Evolutionary conservation across 92 coral and sea anemone species (phyloP).

Genomic region (Isaurus tuberculatus): DNA sequence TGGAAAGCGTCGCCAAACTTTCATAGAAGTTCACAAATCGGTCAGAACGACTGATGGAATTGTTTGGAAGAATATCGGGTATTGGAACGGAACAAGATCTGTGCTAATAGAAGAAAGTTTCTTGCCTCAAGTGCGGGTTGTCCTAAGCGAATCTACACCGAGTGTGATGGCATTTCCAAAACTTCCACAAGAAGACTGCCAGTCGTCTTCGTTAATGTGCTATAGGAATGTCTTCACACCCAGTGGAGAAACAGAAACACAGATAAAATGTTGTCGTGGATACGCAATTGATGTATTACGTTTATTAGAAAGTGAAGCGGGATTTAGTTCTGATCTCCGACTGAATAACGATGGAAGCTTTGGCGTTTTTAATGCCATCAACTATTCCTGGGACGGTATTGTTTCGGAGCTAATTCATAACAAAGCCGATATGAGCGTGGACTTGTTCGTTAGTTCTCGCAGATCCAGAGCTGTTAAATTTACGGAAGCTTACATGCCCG

Average conservation of each 20-base stretch:
- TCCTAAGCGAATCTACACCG: slow-evolving; percentile 75
- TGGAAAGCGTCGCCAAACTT: slow-evolving; percentile 64
- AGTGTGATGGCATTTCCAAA: slow-evolving; percentile 75
- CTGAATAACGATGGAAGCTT: slow-evolving; percentile 78
- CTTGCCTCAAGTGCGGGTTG: slow-evolving; percentile 59
- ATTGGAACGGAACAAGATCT: slow-evolving; percentile 67
- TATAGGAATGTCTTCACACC: slow-evolving; percentile 48
- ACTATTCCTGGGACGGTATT: slow-evolving; percentile 85
- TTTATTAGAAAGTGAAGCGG: slow-evolving; percentile 39
- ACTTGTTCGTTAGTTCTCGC: slow-evolving; percentile 81
- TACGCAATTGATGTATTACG: slow-evolving; percentile 81
- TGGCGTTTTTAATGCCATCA: slow-evolving; percentile 70
- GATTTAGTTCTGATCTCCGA: slow-evolving; percentile 59
- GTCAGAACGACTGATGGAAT: slow-evolving; percentile 43
- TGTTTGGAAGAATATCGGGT: slow-evolving; percentile 52
- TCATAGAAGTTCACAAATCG: slow-evolving; percentile 48
- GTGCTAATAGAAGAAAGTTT: slow-evolving; percentile 20
- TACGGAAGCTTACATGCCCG: slow-evolving; percentile 83
- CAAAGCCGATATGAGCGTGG: slow-evolving; percentile 73
- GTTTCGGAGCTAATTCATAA: slow-evolving; percentile 68
- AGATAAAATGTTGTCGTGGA: slow-evolving; percentile 76
- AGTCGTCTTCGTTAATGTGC: slow-evolving; percentile 63
- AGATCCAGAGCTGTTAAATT: slow-evolving; percentile 81
- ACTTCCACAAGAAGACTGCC: slow-evolving; percentile 66
- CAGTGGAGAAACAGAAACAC: slow-evolving; percentile 31